Conservation (phyloP, 2,888 invertebrate genomes). For the Minunthozetes semirufus region DNA sequence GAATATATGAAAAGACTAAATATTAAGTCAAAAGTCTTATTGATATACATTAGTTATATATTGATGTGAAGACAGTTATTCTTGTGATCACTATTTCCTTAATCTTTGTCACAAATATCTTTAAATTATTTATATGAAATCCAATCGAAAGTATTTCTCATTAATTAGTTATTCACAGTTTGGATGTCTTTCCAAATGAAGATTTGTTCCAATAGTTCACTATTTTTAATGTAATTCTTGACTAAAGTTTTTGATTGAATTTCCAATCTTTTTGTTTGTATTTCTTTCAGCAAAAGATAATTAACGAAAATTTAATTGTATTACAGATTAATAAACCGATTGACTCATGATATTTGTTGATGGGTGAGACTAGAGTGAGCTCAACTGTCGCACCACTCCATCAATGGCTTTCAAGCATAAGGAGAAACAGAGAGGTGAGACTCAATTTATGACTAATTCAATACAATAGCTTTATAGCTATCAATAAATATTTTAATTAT, state of each 20-base stretch:
- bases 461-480: not conserved
- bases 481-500: not conserved
- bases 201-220: no score
- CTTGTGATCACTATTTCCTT: not conserved
- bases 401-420: conserved; percentile 30
- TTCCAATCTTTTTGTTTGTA: not conserved
- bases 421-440: conserved; percentile 28
- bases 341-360: conserved; percentile 30
- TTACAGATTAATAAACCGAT: conserved; percentile 1
- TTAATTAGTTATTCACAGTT: no score
- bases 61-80: not conserved
- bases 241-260: not conserved
- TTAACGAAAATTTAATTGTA: not conserved
- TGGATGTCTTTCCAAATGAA: no score
- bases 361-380: conserved; percentile 12
- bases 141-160: no score
- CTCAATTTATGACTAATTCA: not conserved
- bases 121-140: no score
- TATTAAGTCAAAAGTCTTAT: not conserved
- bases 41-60: conserved; percentile 9
- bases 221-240: not conserved
- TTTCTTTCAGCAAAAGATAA: not conserved
- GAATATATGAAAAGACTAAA: not conserved
- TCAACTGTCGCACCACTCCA: conserved; percentile 16
- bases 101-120: not conserved